Base-by-base conservation (phyloP, 2,113 vertebrate species). In the Castor canadensis region DNA sequence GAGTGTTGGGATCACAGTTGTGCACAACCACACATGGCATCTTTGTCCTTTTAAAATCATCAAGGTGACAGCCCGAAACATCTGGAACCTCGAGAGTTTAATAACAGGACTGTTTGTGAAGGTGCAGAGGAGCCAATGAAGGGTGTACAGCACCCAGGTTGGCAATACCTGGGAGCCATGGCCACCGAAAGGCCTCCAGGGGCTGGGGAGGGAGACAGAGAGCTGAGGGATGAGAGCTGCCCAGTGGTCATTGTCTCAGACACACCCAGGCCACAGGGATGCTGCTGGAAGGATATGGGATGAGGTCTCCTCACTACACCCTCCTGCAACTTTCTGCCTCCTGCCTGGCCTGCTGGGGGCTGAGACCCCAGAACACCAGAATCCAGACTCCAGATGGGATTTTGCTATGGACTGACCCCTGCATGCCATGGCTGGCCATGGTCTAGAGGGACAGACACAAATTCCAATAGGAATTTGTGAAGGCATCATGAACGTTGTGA, bases 391-490 rank as follows among this genome's bases (percentile, higher is more conserved):
- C 9, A 52, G 35, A 40, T 11, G 19, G n/a, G n/a, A 71, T 20
- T 40, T 40, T 0, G 1, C n/a, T n/a, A n/a, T n/a, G n/a, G n/a
- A n/a, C n/a, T n/a, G n/a, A n/a, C n/a, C n/a, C n/a, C n/a, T n/a
- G n/a, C n/a, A n/a, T n/a, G n/a, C n/a, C n/a, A n/a, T n/a, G n/a
- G n/a, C n/a, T n/a, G n/a, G n/a, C n/a, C n/a, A n/a, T 3, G 45
- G 45, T 12, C 64, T 64, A 9, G 64, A n/a, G 43, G 35, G 85
- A 16, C 2, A 24, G 26, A 69, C 4, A 0, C 7, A 19, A 38
- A 13, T 7, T 1, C 49, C 19, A 30, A 83, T 6, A 11, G 1
- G 1, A n/a, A n/a, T n/a, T n/a, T n/a, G n/a, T n/a, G n/a, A n/a
- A n/a, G n/a, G n/a, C n/a, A n/a, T n/a, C n/a, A n/a, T n/a, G n/a